phyloP scores from a whole-genome alignment of 2,888 invertebrate species.

The Hedychridium roseum region DNA sequence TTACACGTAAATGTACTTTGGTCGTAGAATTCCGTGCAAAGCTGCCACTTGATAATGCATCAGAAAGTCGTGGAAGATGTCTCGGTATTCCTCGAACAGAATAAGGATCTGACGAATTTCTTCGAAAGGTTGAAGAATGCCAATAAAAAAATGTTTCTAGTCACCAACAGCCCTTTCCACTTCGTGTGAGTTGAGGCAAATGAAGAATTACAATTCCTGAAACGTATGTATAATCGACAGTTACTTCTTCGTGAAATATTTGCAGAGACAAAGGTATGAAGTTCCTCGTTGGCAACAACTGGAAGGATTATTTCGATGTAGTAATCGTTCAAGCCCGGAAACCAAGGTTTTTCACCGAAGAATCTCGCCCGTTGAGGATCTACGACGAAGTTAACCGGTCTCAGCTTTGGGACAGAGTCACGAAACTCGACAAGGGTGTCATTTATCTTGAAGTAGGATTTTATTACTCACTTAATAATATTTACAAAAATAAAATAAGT shows the following conservation, averaged over 20 bases:
- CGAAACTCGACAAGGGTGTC: conserved; percentile 82
- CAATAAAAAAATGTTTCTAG: conserved; percentile 90
- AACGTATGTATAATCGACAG: not conserved
- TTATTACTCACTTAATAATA: too few species aligned
- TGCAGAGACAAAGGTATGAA: conserved; percentile 90
- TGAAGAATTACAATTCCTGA: not conserved
- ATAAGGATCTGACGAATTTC: conserved; percentile 76
- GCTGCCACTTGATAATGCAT: conserved; percentile 90
- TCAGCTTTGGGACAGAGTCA: conserved; percentile 92
- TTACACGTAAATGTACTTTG: conserved; percentile 10
- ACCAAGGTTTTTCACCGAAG: conserved; percentile 94
- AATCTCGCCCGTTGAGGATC: conserved; percentile 87
- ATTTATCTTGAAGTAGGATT: conserved; percentile 92
- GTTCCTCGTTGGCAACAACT: conserved; percentile 84
- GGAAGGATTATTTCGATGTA: conserved; percentile 93
- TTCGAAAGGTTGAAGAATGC: conserved; percentile 78
- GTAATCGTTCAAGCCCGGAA: conserved; percentile 95
- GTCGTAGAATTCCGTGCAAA: conserved; percentile 82
- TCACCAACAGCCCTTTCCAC: conserved; percentile 95
- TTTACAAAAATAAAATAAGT: not conserved
- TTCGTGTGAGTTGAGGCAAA: conserved; percentile 81
- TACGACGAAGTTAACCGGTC: conserved; percentile 83
- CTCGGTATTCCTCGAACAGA: conserved; percentile 80
- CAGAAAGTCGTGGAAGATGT: conserved; percentile 84
- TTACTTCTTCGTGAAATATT: conserved; percentile 9